Percentiles rank a stretch among this genome's conserved stretches.
Evolutionary conservation across 2,797 vertebrate genomes (phyloP).

Genomic region (Lindbergichthys nudifrons): DNA sequence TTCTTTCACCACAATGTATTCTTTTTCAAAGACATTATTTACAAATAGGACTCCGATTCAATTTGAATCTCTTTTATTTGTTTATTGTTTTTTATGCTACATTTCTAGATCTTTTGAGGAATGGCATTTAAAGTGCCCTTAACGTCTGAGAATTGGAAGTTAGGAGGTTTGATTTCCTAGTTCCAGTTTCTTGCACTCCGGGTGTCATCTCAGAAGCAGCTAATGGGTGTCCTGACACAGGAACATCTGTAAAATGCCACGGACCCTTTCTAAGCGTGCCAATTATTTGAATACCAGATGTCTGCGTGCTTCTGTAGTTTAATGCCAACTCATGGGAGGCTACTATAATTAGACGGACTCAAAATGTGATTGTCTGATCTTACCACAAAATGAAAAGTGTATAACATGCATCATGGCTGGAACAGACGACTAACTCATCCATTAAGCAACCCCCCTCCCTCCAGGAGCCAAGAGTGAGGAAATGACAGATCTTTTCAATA

Average conservation of each 20-base stretch:
- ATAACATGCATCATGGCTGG: conserved; percentile 58
- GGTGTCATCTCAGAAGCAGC: conserved; percentile 49
- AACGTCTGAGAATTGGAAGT: conserved; percentile 38
- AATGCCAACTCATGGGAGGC: conserved; percentile 72
- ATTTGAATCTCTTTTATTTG: conserved; percentile 1
- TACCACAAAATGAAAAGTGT: conserved; percentile 53
- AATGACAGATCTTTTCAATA: conserved; percentile 70
- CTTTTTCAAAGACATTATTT: too few relatives aligned
- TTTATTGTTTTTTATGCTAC: background rate
- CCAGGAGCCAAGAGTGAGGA: conserved; percentile 37
- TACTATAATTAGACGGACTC: conserved; percentile 72
- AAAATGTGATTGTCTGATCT: conserved; percentile 68
- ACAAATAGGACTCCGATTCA: background rate
- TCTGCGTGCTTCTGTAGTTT: conserved; percentile 56
- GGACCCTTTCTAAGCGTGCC: conserved; percentile 62
- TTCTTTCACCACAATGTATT: too few relatives aligned
- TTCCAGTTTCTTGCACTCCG: conserved; percentile 36
- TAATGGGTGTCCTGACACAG: conserved; percentile 60
- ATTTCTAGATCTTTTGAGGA: background rate
- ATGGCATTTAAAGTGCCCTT: conserved; percentile 40
- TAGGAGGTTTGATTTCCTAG: conserved; percentile 22
- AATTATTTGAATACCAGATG: conserved; percentile 72
- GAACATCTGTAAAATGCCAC: conserved; percentile 78
- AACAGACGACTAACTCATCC: conserved; percentile 69
- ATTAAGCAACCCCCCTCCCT: conserved; percentile 57